Base-by-base conservation (phyloP, 1,140 invertebrate genomes). In the Bombus sylvicola region DNA sequence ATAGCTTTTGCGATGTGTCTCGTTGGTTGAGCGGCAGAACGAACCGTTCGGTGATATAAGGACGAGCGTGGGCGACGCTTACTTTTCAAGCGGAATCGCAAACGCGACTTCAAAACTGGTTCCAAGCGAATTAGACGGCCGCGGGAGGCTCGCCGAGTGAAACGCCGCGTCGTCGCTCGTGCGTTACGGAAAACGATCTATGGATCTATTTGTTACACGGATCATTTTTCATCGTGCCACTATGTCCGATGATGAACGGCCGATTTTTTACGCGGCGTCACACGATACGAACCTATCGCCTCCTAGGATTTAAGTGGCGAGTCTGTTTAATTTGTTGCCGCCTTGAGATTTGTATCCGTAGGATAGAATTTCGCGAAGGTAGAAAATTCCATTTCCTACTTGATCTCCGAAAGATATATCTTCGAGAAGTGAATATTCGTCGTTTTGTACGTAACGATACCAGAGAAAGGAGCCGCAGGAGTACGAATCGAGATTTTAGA, bases 41-140 rank as follows among this genome's bases (percentile, higher is more conserved):
- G 86, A 90, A 92, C 83, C 73, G 86, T 87, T 91, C 89, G 77
- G 88, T 92, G 91, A 92, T 93, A 90, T 92, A 92, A 92, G 91
- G 90, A 92, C 83, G 89, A 87, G 87, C 89, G 92, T 93, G 92
- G 92, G 92, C 86, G 92, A 75, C 31, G 76, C 78, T 83, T 74
- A 77, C 73, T 87, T 81, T 91, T 91, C 85, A 77, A 81, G 53
- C 77, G 81, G 68, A 73, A 85, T 89, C 83, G 86, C 87, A 81
- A 73, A 81, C 85, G 79, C 74, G 78, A 73, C 88, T 87, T 87
- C 53, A 66, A 57, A 92, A 91, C 89, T 91, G 89, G 89, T 87
- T 85, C 85, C 77, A 81, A 79, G 79, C 82, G 88, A 88, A 78
- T 88, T 87, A 78, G 83, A 88, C 57, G 78, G 37, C 79, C 39